A percentile compares a stretch with the other conserved stretches of the same genome.
These are phyloP conservation scores for Cariama cristata DNA, from an alignment of 2,113 vertebrate species.

Conservation along the genomic window DNA sequence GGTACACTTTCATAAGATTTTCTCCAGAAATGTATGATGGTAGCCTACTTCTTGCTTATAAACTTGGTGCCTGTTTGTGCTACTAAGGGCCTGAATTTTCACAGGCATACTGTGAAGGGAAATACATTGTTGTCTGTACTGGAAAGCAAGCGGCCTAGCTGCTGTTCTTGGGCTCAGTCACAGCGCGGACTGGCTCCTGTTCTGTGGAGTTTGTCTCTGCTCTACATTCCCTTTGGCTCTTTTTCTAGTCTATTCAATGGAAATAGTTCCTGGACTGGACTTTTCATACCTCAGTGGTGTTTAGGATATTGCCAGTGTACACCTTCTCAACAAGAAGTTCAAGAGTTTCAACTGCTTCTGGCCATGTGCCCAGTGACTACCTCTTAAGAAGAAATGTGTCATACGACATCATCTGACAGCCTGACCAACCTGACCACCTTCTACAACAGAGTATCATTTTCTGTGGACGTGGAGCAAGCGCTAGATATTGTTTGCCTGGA, in stretches of 20 bases:
- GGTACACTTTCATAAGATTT: not conserved
- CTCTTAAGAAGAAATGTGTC: not conserved
- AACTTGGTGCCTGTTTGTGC: not conserved
- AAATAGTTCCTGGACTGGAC: not conserved
- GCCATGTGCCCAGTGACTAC: accelerated
- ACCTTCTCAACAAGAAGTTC: not conserved
- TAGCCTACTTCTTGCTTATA: not conserved
- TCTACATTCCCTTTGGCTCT: not conserved
- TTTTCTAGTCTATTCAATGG: not conserved
- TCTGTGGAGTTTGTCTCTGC: not conserved
- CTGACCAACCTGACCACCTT: not conserved
- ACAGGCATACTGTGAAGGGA: not conserved
- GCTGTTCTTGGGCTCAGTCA: not conserved
- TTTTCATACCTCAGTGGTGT: not conserved
- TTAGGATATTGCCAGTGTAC: not conserved
- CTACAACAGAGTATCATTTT: not conserved
- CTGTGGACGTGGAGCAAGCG: not conserved
- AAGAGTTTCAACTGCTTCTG: not conserved
- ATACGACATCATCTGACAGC: not conserved
- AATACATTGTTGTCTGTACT: not conserved
- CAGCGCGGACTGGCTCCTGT: accelerated
- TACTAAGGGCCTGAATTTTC: not conserved
- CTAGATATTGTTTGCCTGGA: not conserved
- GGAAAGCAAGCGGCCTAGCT: not conserved
- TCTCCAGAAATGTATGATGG: not conserved